Percentiles rank a stretch among this genome's conserved stretches.
Conservation (phyloP, 2,888 invertebrate species). For the Torymus tubicola region DNA sequence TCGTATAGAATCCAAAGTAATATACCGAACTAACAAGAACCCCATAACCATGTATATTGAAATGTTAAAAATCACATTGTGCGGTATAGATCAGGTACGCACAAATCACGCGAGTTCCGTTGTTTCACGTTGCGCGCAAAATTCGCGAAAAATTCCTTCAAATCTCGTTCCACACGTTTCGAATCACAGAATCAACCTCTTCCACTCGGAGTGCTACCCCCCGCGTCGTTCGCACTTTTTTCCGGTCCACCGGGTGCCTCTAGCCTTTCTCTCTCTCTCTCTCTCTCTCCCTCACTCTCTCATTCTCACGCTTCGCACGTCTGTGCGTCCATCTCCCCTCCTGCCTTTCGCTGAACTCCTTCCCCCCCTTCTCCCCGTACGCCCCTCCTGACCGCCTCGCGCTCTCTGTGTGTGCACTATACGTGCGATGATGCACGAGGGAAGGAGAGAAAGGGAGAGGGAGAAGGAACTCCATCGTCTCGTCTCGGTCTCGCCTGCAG, state of each 20-base stretch:
- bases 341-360: neutral
- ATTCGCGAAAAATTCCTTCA: neutral
- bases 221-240: slow-evolving; percentile 36
- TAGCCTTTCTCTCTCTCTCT: neutral
- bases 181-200: slow-evolving; percentile 25
- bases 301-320: slow-evolving; percentile 55
- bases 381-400: neutral
- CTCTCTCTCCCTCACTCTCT: slow-evolving; percentile 3
- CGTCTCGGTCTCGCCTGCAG: slow-evolving; percentile 46
- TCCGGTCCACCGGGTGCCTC: slow-evolving; percentile 44
- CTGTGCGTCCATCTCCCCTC: slow-evolving; percentile 29
- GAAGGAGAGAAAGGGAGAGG: neutral
- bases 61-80: too few species aligned
- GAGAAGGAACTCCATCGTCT: slow-evolving; percentile 52
- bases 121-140: slow-evolving; percentile 9
- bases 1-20: too few species aligned
- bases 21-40: too few species aligned
- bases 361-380: neutral
- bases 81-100: too few species aligned
- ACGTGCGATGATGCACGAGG: slow-evolving; percentile 42
- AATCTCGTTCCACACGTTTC: slow-evolving; percentile 1
- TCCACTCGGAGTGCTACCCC: neutral
- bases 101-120: neutral
- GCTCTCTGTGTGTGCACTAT: slow-evolving; percentile 7
- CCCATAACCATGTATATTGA: too few species aligned